These are phyloP conservation scores for Diachrysia chrysitis DNA, from an alignment of 2,888 invertebrate species.

Conservation along the genomic window DNA sequence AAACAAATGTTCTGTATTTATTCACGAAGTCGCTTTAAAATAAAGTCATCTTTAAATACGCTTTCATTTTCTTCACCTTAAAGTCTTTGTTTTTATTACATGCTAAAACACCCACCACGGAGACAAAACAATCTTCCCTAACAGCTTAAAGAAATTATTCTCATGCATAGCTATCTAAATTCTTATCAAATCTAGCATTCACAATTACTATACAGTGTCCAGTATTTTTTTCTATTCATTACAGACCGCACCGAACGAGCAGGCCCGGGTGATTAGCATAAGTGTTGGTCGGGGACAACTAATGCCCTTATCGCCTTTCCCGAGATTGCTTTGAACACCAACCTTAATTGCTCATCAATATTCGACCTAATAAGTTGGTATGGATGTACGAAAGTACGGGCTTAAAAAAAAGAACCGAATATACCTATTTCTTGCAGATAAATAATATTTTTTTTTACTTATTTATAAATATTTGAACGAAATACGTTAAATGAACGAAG, in stretches of 20 bases:
- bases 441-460: not conserved
- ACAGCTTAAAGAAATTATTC: not conserved
- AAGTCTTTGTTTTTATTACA: too few relatives aligned
- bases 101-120: too few relatives aligned
- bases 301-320: conserved; percentile 80
- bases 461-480: too few relatives aligned
- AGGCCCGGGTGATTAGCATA: conserved; percentile 75
- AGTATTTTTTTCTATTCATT: conserved; percentile 21
- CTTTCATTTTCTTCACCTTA: too few relatives aligned
- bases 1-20: too few relatives aligned
- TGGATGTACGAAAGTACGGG: conserved; percentile 60
- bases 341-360: conserved; percentile 88
- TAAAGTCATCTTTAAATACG: too few relatives aligned
- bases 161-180: conserved; percentile 14
- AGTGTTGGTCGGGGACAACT: conserved; percentile 76
- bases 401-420: not conserved
- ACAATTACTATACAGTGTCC: conserved; percentile 32
- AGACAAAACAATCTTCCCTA: not conserved
- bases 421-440: not conserved
- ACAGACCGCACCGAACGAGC: conserved; percentile 26
- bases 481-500: too few relatives aligned
- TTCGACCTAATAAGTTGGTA: conserved; percentile 74
- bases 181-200: conserved; percentile 40
- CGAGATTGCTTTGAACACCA: conserved; percentile 81
- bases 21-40: too few relatives aligned